Base-by-base conservation (phyloP, 37 sponge, comb jelly and placozoan species). In the Haliclona indistincta region DNA sequence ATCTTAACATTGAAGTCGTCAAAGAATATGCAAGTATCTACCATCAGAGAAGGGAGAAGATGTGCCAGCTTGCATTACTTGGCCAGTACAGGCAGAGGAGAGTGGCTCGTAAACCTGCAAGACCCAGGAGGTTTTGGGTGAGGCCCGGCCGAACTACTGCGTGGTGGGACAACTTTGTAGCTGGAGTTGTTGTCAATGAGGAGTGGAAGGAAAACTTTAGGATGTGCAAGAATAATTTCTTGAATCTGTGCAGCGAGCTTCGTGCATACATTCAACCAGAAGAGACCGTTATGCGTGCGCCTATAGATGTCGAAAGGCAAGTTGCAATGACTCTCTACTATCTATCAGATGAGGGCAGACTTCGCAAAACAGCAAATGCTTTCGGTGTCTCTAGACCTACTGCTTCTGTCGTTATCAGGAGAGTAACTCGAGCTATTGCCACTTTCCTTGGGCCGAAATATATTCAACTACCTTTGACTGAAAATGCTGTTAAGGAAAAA, bases 171-270 rank as follows among this genome's bases (percentile, higher is more conserved):
- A 66, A 66, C 38, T 66, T 66, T 36, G 6, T 66, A 28, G 19
- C 36, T 30, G 38, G 26, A 26, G 38, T 20, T 20, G 40, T 66
- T 7, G 67, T 66, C 40, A 66, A 6, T 20, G 8, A 37, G 29
- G 56, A 71, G 10, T 74, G 75, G 75, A 74, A 74, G 75, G 63
- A 74, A 28, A 74, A 74, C 43, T 74, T 74, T 38, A 56, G 63
- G 43, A 74, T 58, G 75, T 19, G 44, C 55, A 74, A 61, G 55
- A 43, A 61, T 11, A 74, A 61, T 53, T 74, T 74, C 32, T 60
- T 74, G 43, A 74, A 60, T 22, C 63, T 74, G 3, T 74, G 28
- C 58, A 39, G n/a, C n/a, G 32, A 74, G 7, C 63, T 74, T 15
- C 43, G 75, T 19, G 63, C 63, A 74, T 62, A 40, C 7, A 52